A percentile compares a stretch with the other conserved stretches of the same genome.
Evolutionary conservation across 2,113 vertebrate genomes (phyloP).

Genomic region (Dicentrarchus labrax): DNA sequence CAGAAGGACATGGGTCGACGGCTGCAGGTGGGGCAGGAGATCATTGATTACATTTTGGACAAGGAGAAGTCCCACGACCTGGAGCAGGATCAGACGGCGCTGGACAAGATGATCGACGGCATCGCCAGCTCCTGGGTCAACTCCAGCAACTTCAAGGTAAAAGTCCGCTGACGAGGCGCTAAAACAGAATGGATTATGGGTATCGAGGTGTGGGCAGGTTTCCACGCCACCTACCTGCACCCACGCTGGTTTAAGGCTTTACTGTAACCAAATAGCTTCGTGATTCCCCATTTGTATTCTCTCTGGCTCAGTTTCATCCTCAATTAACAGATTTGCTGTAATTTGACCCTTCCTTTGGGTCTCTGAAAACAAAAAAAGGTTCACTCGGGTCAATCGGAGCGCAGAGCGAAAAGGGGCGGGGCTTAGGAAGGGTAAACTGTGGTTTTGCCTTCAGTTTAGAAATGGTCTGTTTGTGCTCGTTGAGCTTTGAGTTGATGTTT

Average conservation of each 20-base stretch:
- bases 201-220: neutral
- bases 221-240: no score
- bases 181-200: neutral
- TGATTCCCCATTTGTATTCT: neutral
- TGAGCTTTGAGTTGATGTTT: neutral
- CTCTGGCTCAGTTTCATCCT: neutral
- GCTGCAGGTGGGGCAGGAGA: constrained; percentile 95
- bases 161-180: neutral
- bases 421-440: no score
- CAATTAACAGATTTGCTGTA: neutral
- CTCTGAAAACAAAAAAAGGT: no score
- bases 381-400: no score
- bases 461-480: neutral
- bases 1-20: constrained; percentile 97
- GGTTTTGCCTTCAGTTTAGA: neutral
- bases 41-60: constrained; percentile 95
- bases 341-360: no score
- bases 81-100: constrained; percentile 95
- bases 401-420: no score
- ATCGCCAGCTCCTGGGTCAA: constrained; percentile 98
- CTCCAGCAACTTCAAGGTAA: constrained; percentile 99
- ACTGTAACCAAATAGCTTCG: neutral
- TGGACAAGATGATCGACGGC: constrained; percentile 98
- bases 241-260: neutral
- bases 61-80: constrained; percentile 94